Base-by-base conservation (phyloP, 1,140 invertebrate species). In the Melitaea cinxia region DNA sequence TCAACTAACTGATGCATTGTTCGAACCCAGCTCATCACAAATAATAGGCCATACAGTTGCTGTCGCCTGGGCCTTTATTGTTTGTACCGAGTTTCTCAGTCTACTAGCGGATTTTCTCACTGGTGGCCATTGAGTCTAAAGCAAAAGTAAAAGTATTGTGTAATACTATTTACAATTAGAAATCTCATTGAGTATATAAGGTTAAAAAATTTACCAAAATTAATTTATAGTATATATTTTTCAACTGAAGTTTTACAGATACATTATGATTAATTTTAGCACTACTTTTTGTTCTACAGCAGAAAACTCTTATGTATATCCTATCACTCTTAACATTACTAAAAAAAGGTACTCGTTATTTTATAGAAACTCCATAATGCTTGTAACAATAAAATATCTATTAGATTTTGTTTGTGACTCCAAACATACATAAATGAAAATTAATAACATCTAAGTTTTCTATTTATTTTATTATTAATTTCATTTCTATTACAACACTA, bases 231-330 rank as follows among this genome's bases (percentile, higher is more conserved):
- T 78, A 72, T 83, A 82, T 81, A 84, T 81, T 85, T 78, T 68
- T 81, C 73, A 82, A 82, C 75, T 82, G 80, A 70, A 79, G 77
- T 77, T 78, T 78, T 80, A 80, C 78, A 82, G 77, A 81, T 85
- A 84, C 83, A 87, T 79, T 83, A 82, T 80, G 80, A 70, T 65
- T 71, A 70, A 71, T 78, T 80, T 74, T 83, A 80, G 77, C 75
- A 78, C 81, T 85, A 87, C 77, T 75, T 75, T 77, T 76, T 73
- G 57, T 73, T 75, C 82, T 84, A 86, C 75, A 77, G 79, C 77
- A 83, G 79, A 78, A 83, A 78, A 77, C 72, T 59, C 58, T 63
- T 55, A 56, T 61, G 57, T 75, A 69, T 70, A 58, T 58, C 69
- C 70, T 82, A 82, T 73, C 63, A 56, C 37, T 39, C 71, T 74